A percentile compares a stretch with the other conserved stretches of the same genome.
Conservation (phyloP, 2,113 vertebrate species). For the Perca fluviatilis region DNA sequence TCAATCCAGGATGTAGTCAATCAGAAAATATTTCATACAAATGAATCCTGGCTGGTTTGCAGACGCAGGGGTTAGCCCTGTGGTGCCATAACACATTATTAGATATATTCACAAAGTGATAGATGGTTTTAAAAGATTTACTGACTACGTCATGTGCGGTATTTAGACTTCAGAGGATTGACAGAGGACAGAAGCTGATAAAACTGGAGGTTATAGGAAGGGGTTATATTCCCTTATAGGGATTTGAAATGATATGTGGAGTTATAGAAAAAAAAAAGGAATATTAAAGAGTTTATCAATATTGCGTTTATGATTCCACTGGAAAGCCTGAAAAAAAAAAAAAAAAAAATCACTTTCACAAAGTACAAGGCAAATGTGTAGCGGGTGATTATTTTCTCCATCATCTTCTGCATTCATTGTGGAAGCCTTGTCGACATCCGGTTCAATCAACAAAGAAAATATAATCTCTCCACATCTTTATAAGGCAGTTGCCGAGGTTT, state of each 20-base stretch:
- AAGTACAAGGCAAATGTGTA: constrained; percentile 36
- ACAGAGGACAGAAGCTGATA: constrained; percentile 54
- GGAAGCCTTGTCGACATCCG: constrained; percentile 65
- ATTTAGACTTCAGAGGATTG: constrained; percentile 62
- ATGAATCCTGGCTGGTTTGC: constrained; percentile 55
- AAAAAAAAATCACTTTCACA: constrained; percentile 21
- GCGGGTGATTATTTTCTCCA: constrained; percentile 36
- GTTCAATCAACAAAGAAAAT: constrained; percentile 78
- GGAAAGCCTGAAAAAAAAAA: constrained; percentile 19
- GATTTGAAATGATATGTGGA: constrained; percentile 14
- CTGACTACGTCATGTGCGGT: constrained; percentile 18
- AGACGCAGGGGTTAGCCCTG: constrained; percentile 38
- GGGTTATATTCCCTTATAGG: constrained; percentile 13
- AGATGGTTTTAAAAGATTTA: constrained; percentile 74
- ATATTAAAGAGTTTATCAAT: constrained; percentile 45
- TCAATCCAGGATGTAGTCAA: constrained; percentile 70
- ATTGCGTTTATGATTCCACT: constrained; percentile 2
- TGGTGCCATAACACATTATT: constrained; percentile 58
- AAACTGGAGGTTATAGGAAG: constrained; percentile 17
- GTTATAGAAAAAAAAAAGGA: constrained; percentile 8
- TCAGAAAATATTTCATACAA: constrained; percentile 73
- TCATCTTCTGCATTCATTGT: constrained; percentile 57
- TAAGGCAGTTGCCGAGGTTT: constrained; percentile 64
- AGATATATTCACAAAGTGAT: constrained; percentile 61
- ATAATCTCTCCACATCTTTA: constrained; percentile 71